A percentile compares a stretch with the other conserved stretches of the same genome.
phyloP scores from a whole-genome alignment of 2,888 invertebrate genomes.

The Ephialtes manifestator region DNA sequence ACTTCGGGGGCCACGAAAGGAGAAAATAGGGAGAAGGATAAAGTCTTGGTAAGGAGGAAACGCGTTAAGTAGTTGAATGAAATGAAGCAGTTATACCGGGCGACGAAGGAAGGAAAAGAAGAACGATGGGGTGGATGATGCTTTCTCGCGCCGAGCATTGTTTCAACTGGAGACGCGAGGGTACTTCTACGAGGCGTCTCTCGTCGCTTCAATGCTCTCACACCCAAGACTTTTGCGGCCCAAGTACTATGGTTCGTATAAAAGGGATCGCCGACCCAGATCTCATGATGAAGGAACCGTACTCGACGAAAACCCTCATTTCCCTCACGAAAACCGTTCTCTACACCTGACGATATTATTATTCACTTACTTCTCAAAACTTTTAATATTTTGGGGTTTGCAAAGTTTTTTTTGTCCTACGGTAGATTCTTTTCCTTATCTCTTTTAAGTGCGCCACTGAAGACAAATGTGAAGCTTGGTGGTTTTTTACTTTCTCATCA shows the following conservation, averaged over 20 bases:
- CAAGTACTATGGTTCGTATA: constrained; percentile 42
- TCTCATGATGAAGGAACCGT: constrained; percentile 42
- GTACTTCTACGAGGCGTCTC: constrained; percentile 23
- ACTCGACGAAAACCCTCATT: constrained; percentile 40
- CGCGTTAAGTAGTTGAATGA: constrained; percentile 46
- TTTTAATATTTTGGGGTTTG: too few species aligned
- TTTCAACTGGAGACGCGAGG: constrained; percentile 23
- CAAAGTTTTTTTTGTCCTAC: too few species aligned
- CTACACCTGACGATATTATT: too few species aligned
- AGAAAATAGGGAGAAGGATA: constrained; percentile 7
- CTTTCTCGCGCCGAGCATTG: constrained; percentile 37
- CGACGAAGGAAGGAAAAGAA: background rate
- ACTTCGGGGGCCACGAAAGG: background rate
- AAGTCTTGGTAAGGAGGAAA: constrained; percentile 40
- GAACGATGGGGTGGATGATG: constrained; percentile 8
- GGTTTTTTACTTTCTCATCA: too few species aligned
- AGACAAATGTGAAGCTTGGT: too few species aligned
- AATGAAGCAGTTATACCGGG: constrained; percentile 31
- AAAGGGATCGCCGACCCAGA: constrained; percentile 57
- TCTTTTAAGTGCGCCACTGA: too few species aligned
- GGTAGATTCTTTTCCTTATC: too few species aligned
- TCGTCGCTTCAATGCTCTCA: constrained; percentile 46
- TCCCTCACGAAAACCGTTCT: constrained; percentile 16
- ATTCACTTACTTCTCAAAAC: too few species aligned
- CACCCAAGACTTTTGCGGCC: constrained; percentile 19